These are phyloP conservation scores for Amniataba percoides DNA, from an alignment of 2,797 vertebrate genomes.

Conservation along the genomic window DNA sequence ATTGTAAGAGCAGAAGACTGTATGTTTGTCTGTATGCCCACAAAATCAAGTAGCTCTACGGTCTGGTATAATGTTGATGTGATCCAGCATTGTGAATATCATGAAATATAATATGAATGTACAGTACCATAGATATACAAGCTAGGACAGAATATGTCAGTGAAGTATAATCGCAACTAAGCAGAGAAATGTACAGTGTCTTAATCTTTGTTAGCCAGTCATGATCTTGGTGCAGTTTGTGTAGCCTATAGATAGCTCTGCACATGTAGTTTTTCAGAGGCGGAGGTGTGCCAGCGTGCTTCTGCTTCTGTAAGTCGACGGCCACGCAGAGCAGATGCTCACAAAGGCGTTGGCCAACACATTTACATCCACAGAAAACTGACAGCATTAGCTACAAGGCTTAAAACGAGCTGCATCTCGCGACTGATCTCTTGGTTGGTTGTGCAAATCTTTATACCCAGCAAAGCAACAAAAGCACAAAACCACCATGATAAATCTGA, in stretches of 20 bases:
- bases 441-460: neutral
- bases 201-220: neutral
- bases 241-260: neutral
- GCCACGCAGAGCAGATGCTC: neutral
- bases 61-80: neutral
- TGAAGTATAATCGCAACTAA: neutral
- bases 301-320: neutral
- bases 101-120: neutral
- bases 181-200: neutral
- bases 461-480: neutral
- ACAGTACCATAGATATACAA: neutral
- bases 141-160: neutral
- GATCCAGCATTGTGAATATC: neutral
- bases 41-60: neutral
- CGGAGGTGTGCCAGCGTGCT: neutral
- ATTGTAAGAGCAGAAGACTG: neutral
- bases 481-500: neutral
- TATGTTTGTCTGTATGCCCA: neutral
- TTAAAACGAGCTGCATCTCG: neutral
- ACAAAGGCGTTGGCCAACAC: neutral
- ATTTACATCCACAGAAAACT: neutral
- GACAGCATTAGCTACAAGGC: neutral
- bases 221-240: neutral
- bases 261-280: slow-evolving; percentile 3
- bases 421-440: too few relatives aligned